Base-by-base conservation (phyloP, 1,140 invertebrate genomes). In the Drosophila subobscura region DNA sequence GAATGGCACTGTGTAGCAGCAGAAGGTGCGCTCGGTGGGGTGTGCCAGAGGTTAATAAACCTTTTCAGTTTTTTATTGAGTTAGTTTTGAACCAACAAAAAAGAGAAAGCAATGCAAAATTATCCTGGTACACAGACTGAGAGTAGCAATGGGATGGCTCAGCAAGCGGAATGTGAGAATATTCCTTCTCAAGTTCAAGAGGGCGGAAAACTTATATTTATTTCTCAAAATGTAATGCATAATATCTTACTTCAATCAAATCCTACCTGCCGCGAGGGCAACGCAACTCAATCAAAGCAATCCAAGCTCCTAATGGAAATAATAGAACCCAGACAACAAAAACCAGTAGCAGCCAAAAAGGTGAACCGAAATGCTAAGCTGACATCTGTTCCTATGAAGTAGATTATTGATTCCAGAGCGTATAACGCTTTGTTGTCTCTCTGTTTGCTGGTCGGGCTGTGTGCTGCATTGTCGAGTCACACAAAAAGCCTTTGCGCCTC, bases 331-430 rank as follows among this genome's bases (percentile, higher is more conserved):
- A 58, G 52, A 49, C 51, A 76, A 56, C 42, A 14, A 73, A 76
- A 68, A 76, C 77, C 77, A 85, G 80, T 86, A 84, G 79, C 79
- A 66, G 20, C 51, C 42, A 60, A 64, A 77, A 44, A 56, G 68
- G 57, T 65, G 41, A 46, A 58, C 60, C 72, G 16, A 44, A 72
- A 70, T 74, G 70, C 77, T 86, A 86, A 77, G 77, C 77, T 71
- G 81, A 88, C 77, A 80, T 80, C 70, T 77, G 70, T 81, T 86
- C 78, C 81, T 78, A 88, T 86, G 74, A 80, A 78, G 58, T 75
- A 85, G 85, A 88, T 88, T 81, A 86, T 81, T 78, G 81, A 88
- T 86, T 81, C 70, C 85, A 77, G 78, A 77, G 78, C 65, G 64
- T 55, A 41, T 41, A 77, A 59, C 72, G 61, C 77, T 86, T 77